A percentile compares a stretch with the other conserved stretches of the same genome.
Conservation (phyloP, 2,113 vertebrate species). For the Ovis canadensis region DNA sequence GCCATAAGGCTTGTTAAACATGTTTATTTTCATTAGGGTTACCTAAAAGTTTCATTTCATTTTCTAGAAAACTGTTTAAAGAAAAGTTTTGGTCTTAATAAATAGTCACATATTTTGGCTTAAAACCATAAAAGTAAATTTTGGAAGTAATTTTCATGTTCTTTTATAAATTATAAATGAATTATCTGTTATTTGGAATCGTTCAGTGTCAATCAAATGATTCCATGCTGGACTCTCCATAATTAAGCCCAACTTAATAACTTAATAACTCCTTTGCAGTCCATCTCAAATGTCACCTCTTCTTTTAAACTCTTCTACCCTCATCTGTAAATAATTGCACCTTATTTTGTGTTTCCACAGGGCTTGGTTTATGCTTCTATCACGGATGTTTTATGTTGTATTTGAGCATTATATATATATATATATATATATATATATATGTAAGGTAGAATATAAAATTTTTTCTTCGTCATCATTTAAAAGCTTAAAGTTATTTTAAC, state of each 20-base stretch:
- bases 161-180: neutral
- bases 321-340: neutral
- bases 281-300: neutral
- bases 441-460: too few species aligned
- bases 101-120: constrained; percentile 14
- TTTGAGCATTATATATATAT: too few species aligned
- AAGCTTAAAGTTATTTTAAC: constrained; percentile 28
- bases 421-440: too few species aligned
- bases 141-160: constrained; percentile 14
- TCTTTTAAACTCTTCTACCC: neutral
- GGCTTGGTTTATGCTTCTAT: neutral
- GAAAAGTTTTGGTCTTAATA: neutral
- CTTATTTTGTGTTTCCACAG: constrained; percentile 1
- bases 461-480: neutral
- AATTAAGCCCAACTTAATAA: neutral
- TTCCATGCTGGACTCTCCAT: neutral
- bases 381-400: too few species aligned
- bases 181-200: constrained; percentile 31
- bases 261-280: neutral
- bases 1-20: neutral
- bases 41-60: neutral
- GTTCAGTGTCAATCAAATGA: neutral
- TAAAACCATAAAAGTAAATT: constrained; percentile 36
- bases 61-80: neutral
- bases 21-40: constrained; percentile 20